Evolutionary conservation across 2,113 vertebrate species (phyloP).

Genomic region (Myrmecophaga tridactyla): DNA sequence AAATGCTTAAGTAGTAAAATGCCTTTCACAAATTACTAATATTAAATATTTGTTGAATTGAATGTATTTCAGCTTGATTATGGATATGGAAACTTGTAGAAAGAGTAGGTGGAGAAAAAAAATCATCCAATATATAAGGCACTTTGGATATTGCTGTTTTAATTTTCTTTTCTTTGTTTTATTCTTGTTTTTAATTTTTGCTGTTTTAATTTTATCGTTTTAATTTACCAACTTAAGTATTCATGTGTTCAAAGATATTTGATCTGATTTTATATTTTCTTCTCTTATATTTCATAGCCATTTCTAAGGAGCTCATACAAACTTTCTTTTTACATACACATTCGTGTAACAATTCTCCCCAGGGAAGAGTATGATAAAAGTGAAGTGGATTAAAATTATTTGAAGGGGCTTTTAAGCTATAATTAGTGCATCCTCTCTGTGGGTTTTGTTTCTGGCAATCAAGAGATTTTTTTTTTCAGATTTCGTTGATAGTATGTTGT

Average conservation of each 20-base stretch:
- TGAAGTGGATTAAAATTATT: background rate
- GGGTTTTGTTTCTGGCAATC: background rate
- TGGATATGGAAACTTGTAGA: background rate
- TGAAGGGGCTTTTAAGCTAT: background rate
- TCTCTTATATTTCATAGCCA: constrained; percentile 6
- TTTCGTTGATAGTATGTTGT: background rate
- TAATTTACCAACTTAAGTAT: background rate
- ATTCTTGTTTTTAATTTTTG: background rate
- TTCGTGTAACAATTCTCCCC: accelerated
- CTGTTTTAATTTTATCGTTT: background rate
- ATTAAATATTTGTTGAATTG: background rate
- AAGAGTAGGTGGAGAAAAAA: background rate
- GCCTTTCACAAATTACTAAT: background rate
- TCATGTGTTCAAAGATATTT: background rate
- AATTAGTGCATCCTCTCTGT: background rate
- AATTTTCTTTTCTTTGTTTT: too few species aligned
- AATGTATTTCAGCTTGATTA: background rate
- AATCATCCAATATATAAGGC: background rate
- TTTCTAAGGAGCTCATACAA: background rate
- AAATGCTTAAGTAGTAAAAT: background rate
- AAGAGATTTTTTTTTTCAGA: background rate
- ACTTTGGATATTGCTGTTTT: background rate
- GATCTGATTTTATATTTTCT: background rate
- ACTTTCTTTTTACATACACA: background rate
- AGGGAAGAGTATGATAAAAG: background rate